Evolutionary conservation across 2,888 invertebrate genomes (phyloP), one percentile per base, ranked within the genome.

Genomic region (Drosophila birchii): DNA sequence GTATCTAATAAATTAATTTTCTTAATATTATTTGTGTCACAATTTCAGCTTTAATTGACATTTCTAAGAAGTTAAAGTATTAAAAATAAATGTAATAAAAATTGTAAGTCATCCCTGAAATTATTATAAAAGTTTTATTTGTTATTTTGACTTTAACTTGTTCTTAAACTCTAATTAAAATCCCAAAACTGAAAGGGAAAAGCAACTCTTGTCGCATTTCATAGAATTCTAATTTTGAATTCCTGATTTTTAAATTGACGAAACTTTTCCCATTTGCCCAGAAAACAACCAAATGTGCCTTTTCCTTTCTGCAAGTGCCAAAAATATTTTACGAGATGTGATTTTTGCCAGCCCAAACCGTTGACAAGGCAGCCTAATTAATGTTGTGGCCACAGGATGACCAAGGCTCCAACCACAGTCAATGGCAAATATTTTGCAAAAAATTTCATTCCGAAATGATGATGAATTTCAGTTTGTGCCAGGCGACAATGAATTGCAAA

Each of bases 401-500:
- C 34, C 20, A 5, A 51, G 20, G 34, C 51, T 20, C 6, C 16
- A 14, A 6, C 34, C 34, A 44, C n/a, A 44, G 18, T 70, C 45
- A 41, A 69, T 69, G 36, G 47, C 26, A 45, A 49, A 56, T 45
- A 56, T 70, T 51, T 64, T 16, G 18, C 38, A n/a, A 54, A 54
- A 63, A 58, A 32, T 56, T 44, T 32, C 58, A 32, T 55, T 32
- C 43, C 41, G 18, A 44, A 53, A 57, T 44, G 7, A 38, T 53
- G 71, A 43, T 47, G 47, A 9, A 26, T 58, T 72, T 58, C 72
- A 32, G 36, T 36, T n/a, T 53, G 34, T 20, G 61, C 41, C 41
- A n/a, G 34, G 41, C 56, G 60, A 78, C 78, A 62, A 71, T 70
- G 63, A 64, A 63, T 60, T 67, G 69, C 71, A 64, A 79, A 67